Conservation (phyloP, 2,888 invertebrate species). For the Artemia sp. region DNA sequence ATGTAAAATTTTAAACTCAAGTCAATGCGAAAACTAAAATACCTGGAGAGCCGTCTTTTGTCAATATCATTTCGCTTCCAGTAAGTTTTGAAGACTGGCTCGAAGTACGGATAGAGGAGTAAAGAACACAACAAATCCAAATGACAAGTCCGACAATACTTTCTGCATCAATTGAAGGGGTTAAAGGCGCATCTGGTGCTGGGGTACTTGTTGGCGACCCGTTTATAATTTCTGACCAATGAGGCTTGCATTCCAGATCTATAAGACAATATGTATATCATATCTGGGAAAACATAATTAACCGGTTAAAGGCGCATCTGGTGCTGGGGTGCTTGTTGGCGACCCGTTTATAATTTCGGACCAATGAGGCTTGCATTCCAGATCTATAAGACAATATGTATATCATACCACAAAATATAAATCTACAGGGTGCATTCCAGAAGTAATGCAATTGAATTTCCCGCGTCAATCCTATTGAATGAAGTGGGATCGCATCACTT, state of each 20-base stretch:
- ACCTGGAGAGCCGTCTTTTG: slow-evolving; percentile 53
- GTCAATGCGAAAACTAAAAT: slow-evolving; percentile 30
- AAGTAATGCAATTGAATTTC: too few species aligned
- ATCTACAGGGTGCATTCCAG: too few species aligned
- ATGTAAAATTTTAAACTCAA: slow-evolving; percentile 19
- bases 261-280: slow-evolving; percentile 25
- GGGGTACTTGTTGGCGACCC: slow-evolving; percentile 28
- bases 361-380: slow-evolving; percentile 56
- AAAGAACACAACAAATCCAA: slow-evolving; percentile 87
- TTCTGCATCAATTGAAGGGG: slow-evolving; percentile 59
- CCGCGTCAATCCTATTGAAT: too few species aligned
- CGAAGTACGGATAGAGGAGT: slow-evolving; percentile 87
- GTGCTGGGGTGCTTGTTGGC: slow-evolving; percentile 27
- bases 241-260: slow-evolving; percentile 60
- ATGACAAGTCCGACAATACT: slow-evolving; percentile 79
- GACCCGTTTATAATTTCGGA: slow-evolving; percentile 34
- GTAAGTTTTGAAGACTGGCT: slow-evolving; percentile 67
- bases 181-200: slow-evolving; percentile 27
- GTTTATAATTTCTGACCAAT: slow-evolving; percentile 39
- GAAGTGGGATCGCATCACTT: too few species aligned
- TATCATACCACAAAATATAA: too few species aligned
- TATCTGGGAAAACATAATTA: too few species aligned
- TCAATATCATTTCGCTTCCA: slow-evolving; percentile 59
- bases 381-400: slow-evolving; percentile 37
- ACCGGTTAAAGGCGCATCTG: slow-evolving; percentile 27